These are phyloP conservation scores for Euphydryas editha DNA, from an alignment of 2,888 invertebrate species.

Conservation along the genomic window DNA sequence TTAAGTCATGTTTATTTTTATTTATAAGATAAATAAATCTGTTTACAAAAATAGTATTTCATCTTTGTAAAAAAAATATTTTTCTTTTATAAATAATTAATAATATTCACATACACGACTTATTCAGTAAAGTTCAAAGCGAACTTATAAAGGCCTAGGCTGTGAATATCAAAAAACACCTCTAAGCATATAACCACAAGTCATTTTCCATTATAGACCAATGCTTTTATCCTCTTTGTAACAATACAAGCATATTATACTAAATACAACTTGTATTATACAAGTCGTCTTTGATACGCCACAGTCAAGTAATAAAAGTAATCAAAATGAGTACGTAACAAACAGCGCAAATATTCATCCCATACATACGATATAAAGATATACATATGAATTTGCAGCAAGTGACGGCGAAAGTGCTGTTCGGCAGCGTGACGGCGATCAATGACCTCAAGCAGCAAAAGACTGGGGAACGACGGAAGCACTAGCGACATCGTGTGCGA, in stretches of 20 bases:
- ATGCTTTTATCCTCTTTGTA: background rate
- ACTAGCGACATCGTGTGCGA: constrained; percentile 69
- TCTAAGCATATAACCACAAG: too few species aligned
- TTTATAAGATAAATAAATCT: too few species aligned
- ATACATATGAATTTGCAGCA: constrained; percentile 70
- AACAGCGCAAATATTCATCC: constrained; percentile 8
- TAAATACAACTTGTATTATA: too few species aligned
- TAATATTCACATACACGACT: too few species aligned
- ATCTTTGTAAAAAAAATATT: too few species aligned
- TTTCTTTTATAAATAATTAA: too few species aligned
- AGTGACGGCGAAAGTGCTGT: constrained; percentile 89
- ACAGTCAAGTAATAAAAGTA: constrained; percentile 8
- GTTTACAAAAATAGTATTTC: too few species aligned
- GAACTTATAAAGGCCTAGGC: too few species aligned
- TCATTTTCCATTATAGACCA: background rate
- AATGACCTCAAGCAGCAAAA: constrained; percentile 89
- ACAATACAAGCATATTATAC: background rate
- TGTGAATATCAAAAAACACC: too few species aligned
- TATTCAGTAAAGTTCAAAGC: too few species aligned
- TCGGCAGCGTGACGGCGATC: constrained; percentile 88
- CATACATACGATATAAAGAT: constrained; percentile 5
- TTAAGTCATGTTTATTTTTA: too few species aligned
- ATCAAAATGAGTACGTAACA: background rate
- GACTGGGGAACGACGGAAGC: constrained; percentile 84
- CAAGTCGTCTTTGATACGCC: constrained; percentile 2